Evolutionary conservation across 2,113 vertebrate genomes (phyloP), one percentile per base, ranked within the genome.

Genomic region (Chloropsis cyanopogon): DNA sequence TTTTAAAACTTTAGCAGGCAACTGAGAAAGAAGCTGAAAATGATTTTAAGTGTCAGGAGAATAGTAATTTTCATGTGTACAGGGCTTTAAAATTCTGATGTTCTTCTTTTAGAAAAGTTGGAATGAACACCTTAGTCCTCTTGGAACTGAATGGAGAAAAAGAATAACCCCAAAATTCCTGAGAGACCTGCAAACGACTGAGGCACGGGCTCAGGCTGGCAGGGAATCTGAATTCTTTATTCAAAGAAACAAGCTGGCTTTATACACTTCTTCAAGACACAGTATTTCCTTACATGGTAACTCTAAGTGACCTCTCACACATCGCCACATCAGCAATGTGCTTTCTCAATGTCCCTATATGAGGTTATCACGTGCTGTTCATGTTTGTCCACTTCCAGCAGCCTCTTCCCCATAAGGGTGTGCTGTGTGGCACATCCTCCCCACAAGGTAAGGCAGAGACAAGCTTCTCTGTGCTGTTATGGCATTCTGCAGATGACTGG

Each of bases 1-100:
- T 95, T 93, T 81, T 52, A 95, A 94, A 94, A 80, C 71, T 50
- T 86, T 70, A 73, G 12, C 24, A 66, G 76, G 24, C 71, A 92
- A 46, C 46, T 61, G 2, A 85, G 52, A 88, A 68, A 87, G 59
- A 83, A 88, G 33, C 50, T 93, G 54, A 61, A 88, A 90, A 83
- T 59, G 0, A 69, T 88, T 97, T 42, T 35, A 50, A 90, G 39
- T 66, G 71, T 86, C 80, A 86, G 31, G 83, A 95, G 86, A 77
- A 88, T 77, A 69, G 80, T 90, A 47, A 81, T 83, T 78, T 88
- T 90, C 33, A 20, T 86, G 69, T 78, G 22, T 54, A 75, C 19
- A 75, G 35, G 25, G 15, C 49, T 88, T 56, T 10, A 56, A 80
- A 68, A 78, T 81, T 57, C 82, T 54, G 10, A 77, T 1, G 1